phyloP scores from a whole-genome alignment of 2,113 vertebrate species.

The Pelusios castaneus region DNA sequence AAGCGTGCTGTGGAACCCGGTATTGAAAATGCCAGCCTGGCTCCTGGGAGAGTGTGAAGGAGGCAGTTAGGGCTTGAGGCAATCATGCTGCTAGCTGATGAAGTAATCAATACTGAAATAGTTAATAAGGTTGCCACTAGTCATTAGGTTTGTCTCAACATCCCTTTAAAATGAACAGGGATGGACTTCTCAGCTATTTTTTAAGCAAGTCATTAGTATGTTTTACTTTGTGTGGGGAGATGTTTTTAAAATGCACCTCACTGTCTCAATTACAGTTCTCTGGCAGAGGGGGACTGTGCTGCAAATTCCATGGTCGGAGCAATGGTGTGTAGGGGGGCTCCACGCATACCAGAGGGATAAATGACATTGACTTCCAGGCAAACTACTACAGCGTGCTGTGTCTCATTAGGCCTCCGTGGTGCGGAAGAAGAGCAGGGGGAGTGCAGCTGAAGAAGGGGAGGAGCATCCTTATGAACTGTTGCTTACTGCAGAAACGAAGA shows the following conservation, averaged over 20 bases:
- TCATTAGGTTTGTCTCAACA: not conserved
- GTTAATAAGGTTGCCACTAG: slow-evolving; percentile 36
- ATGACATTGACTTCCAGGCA: not conserved
- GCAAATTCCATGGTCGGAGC: not conserved
- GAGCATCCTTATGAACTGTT: slow-evolving; percentile 95
- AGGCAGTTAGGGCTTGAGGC: not conserved
- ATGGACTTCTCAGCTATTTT: slow-evolving; percentile 56
- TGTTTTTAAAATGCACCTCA: not conserved
- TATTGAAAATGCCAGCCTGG: not conserved
- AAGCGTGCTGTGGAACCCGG: fast-evolving
- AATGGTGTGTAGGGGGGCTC: not conserved
- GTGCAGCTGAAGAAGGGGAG: slow-evolving; percentile 75
- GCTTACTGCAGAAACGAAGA: slow-evolving; percentile 92
- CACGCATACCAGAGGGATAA: not conserved
- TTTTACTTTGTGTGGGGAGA: not conserved
- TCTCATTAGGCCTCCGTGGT: slow-evolving; percentile 78
- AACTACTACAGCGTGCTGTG: slow-evolving; percentile 25
- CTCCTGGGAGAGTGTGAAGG: too few relatives aligned
- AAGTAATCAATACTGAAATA: not conserved
- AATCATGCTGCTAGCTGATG: not conserved
- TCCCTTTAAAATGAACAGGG: slow-evolving; percentile 40
- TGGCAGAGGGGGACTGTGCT: slow-evolving; percentile 4
- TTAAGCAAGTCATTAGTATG: not conserved
- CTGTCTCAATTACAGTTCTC: fast-evolving
- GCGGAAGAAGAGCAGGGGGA: slow-evolving; percentile 81